phyloP scores from a whole-genome alignment of 2,113 vertebrate genomes.

The Melanerpes formicivorus region DNA sequence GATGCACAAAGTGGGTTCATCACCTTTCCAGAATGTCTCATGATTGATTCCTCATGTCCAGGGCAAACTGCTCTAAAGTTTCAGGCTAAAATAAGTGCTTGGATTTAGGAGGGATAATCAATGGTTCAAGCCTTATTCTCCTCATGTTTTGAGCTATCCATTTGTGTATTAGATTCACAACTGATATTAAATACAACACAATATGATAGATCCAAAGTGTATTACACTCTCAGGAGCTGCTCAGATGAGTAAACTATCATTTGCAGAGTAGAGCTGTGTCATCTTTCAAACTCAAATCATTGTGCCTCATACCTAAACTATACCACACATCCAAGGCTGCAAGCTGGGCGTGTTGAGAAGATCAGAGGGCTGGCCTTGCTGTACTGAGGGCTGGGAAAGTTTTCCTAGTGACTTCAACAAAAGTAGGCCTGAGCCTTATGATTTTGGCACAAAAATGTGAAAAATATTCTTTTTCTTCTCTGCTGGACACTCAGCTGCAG shows the following conservation, averaged over 20 bases:
- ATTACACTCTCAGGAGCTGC: background rate
- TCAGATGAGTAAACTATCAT: background rate
- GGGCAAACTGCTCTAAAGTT: conserved; percentile 51
- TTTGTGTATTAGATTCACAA: background rate
- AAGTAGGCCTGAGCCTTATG: background rate
- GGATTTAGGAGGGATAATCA: background rate
- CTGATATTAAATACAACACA: background rate
- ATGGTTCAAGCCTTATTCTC: background rate
- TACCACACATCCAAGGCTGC: background rate
- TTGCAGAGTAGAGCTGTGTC: background rate
- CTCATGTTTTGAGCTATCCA: background rate
- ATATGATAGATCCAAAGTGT: background rate
- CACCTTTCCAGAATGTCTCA: conserved; percentile 70
- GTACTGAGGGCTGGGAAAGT: background rate
- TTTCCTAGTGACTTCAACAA: conserved; percentile 24
- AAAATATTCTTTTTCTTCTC: background rate
- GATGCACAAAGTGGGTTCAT: conserved; percentile 72
- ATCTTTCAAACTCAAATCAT: background rate
- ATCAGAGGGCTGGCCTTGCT: background rate
- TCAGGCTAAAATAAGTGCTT: conserved; percentile 15
- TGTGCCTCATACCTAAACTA: background rate
- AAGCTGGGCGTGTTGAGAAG: background rate
- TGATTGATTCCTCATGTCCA: conserved; percentile 79
- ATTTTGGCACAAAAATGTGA: background rate
- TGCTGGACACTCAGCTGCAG: background rate